phyloP scores from a whole-genome alignment of 2,888 invertebrate species.

The Tenthredo distinguenda region DNA sequence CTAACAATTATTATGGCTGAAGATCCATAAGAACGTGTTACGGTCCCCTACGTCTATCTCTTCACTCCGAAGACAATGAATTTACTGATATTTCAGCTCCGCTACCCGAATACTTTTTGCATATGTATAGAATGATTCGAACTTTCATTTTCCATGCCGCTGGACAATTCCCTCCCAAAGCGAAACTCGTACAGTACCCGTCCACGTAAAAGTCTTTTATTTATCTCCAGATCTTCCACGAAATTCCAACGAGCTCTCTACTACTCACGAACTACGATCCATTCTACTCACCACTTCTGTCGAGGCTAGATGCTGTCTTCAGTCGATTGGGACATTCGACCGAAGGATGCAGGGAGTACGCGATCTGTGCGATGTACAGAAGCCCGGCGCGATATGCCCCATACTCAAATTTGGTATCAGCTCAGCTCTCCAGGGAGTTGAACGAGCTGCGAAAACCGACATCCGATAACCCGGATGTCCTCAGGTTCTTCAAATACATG shows the following conservation, averaged over 20 bases:
- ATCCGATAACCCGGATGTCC: slow-evolving; percentile 91
- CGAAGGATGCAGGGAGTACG: slow-evolving; percentile 88
- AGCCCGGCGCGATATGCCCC: slow-evolving; percentile 94
- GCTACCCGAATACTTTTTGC: background rate
- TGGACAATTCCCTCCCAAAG: background rate
- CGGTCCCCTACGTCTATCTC: background rate
- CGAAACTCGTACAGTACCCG: background rate
- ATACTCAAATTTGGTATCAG: slow-evolving; percentile 92
- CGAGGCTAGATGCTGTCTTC: slow-evolving; percentile 91
- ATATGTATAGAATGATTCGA: background rate
- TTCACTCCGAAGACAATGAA: background rate
- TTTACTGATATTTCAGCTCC: background rate
- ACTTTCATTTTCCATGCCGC: background rate
- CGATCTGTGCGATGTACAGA: slow-evolving; percentile 93
- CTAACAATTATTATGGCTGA: background rate
- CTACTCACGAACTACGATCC: slow-evolving; percentile 93
- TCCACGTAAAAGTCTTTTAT: background rate
- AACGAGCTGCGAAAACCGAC: slow-evolving; percentile 92
- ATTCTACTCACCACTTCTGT: slow-evolving; percentile 92
- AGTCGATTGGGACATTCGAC: slow-evolving; percentile 83
- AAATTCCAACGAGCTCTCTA: slow-evolving; percentile 90
- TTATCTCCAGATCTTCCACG: slow-evolving; percentile 86
- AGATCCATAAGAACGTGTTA: background rate
- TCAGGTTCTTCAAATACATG: slow-evolving; percentile 95
- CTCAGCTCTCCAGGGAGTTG: slow-evolving; percentile 92